Evolutionary conservation across 2,797 vertebrate genomes (phyloP).

Genomic region (Linurgus olivaceus): DNA sequence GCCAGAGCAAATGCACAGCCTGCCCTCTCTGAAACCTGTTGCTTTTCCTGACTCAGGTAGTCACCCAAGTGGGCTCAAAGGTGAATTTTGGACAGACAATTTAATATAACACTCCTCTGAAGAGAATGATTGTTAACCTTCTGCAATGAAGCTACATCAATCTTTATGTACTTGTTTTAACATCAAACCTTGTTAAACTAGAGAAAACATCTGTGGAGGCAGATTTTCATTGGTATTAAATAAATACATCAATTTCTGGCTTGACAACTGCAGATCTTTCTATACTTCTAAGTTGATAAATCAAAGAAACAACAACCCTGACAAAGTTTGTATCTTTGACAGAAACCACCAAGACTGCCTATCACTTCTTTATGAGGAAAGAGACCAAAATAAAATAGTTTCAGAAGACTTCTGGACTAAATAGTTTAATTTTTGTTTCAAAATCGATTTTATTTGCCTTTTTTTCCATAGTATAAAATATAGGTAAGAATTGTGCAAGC

Average conservation of each 20-base stretch:
- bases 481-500: background rate
- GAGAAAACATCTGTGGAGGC: background rate
- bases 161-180: constrained; percentile 19
- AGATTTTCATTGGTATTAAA: background rate
- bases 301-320: background rate
- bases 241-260: background rate
- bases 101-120: constrained; percentile 8
- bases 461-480: background rate
- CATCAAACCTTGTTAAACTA: background rate
- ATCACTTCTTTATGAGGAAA: background rate
- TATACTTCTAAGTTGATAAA: background rate
- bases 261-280: background rate
- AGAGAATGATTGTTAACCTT: constrained; percentile 23
- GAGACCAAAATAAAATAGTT: background rate
- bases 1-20: background rate
- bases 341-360: background rate
- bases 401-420: background rate
- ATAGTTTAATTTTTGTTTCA: background rate
- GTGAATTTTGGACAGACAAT: constrained; percentile 39
- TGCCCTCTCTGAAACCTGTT: background rate
- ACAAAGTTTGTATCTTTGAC: background rate
- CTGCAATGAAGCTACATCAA: background rate
- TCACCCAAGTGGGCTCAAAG: background rate
- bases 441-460: background rate
- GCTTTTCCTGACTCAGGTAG: background rate